Evolutionary conservation across 1,140 invertebrate species (phyloP), one percentile per base, ranked within the genome.

Genomic region (Calycopis cecrops): DNA sequence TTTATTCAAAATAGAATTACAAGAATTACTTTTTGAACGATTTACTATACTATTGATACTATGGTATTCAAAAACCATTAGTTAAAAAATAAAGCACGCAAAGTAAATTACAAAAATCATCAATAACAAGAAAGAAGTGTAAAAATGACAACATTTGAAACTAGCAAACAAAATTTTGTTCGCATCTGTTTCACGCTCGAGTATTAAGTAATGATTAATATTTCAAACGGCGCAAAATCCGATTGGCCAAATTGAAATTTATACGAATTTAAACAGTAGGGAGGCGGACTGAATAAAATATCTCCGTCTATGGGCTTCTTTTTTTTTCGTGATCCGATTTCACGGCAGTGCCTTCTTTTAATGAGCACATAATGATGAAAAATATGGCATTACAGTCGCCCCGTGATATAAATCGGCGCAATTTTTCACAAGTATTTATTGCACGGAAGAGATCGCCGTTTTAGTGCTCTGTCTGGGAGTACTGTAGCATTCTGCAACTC

Each of bases 331-430:
- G 65, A 72, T 73, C 67, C 68, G 68, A 68, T 71, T 74, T 69
- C 64, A 60, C 52, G 54, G 59, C 65, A 66, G 57, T 70, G 62
- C 65, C 66, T 69, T 60, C 58, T 73, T 76, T 78, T 79, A 80
- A 80, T 80, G 77, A 80, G 76, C 57, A 73, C 70, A 75, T 85
- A 85, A 85, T 84, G 77, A 84, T 85, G 80, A 85, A 81, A 84
- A 84, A 84, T 85, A 84, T 74, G 77, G 76, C 67, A 78, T 78
- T 76, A 73, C 72, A 70, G 70, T 67, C 70, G 64, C 63, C 67
- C 62, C 52, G 60, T 62, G 61, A 71, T 83, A 80, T 83, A 76
- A 83, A 83, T 83, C 76, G 78, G 35, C 63, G 69, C 76, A 73
- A 83, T 85, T 82, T 83, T 79, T 77, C 73, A 62, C 48, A 38